Percentiles rank a stretch among this genome's conserved stretches.
These are phyloP conservation scores for Sarcophaga carnaria DNA, from an alignment of 2,888 invertebrate species.

Conservation along the genomic window DNA sequence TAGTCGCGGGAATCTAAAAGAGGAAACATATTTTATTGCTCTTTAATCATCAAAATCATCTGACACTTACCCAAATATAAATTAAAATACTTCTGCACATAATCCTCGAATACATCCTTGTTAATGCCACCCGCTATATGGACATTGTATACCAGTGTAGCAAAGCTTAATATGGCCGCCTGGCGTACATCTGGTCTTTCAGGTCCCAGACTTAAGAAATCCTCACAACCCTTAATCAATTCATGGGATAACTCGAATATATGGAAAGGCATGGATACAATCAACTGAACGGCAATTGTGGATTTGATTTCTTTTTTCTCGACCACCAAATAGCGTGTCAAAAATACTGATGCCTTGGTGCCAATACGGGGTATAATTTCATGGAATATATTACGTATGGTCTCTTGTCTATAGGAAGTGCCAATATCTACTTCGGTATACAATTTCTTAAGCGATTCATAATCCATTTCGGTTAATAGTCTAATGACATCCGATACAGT, in stretches of 20 bases:
- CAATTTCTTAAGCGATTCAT: conserved; percentile 80
- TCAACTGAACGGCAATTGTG: conserved; percentile 85
- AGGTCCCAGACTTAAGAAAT: conserved; percentile 82
- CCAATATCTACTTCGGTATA: conserved; percentile 85
- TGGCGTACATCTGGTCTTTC: conserved; percentile 84
- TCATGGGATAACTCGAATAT: conserved; percentile 84
- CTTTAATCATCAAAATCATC: not conserved
- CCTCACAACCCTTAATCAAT: conserved; percentile 84
- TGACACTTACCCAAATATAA: conserved; percentile 85
- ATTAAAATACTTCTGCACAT: conserved; percentile 87
- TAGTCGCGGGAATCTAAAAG: conserved; percentile 85
- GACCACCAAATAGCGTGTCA: conserved; percentile 86
- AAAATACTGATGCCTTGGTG: conserved; percentile 85
- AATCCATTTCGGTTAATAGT: conserved; percentile 80
- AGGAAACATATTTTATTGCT: not conserved
- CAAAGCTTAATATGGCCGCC: conserved; percentile 87
- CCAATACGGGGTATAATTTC: conserved; percentile 88
- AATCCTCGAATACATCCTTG: conserved; percentile 87
- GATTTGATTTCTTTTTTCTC: conserved; percentile 85
- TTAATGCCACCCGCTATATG: conserved; percentile 83
- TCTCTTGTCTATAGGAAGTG: conserved; percentile 89
- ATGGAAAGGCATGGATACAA: conserved; percentile 88
- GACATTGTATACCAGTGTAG: conserved; percentile 86
- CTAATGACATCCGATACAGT: conserved; percentile 80
- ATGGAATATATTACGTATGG: conserved; percentile 88